Evolutionary conservation across 1,140 invertebrate species (phyloP).

Genomic region (Formica exsecta): DNA sequence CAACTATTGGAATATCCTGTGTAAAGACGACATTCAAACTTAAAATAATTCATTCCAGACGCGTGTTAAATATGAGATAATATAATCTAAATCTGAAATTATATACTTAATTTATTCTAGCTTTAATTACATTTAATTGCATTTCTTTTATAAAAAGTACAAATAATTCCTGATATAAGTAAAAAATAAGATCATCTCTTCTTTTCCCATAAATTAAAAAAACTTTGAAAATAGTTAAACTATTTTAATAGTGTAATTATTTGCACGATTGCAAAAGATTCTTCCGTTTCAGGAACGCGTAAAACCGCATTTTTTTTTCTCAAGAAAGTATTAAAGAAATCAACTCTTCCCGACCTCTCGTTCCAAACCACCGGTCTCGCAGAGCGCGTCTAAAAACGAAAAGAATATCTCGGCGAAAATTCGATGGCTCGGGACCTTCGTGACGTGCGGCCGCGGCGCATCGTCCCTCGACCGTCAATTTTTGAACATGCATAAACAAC

Average conservation of each 20-base stretch:
- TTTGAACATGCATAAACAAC: slow-evolving; percentile 51
- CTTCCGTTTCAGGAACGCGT: background rate
- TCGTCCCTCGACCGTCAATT: slow-evolving; percentile 26
- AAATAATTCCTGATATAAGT: background rate
- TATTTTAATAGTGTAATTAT: background rate
- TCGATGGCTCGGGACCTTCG: background rate
- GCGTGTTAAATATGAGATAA: background rate
- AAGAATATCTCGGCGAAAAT: slow-evolving; percentile 1
- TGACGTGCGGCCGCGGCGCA: slow-evolving; percentile 26
- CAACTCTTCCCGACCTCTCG: background rate
- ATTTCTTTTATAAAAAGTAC: background rate
- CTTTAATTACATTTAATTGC: background rate
- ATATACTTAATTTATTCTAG: background rate
- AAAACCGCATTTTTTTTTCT: background rate
- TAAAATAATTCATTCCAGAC: background rate
- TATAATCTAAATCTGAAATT: background rate
- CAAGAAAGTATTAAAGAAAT: background rate
- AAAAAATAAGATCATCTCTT: background rate
- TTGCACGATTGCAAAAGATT: background rate
- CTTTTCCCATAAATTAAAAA: background rate
- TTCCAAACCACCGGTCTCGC: background rate
- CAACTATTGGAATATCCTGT: background rate
- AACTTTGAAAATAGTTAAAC: background rate
- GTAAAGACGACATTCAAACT: background rate
- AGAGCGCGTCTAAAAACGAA: slow-evolving; percentile 9